A percentile compares a stretch with the other conserved stretches of the same genome.
Evolutionary conservation across 2,888 invertebrate species (phyloP).

Genomic region (Oxyteleia sp.): DNA sequence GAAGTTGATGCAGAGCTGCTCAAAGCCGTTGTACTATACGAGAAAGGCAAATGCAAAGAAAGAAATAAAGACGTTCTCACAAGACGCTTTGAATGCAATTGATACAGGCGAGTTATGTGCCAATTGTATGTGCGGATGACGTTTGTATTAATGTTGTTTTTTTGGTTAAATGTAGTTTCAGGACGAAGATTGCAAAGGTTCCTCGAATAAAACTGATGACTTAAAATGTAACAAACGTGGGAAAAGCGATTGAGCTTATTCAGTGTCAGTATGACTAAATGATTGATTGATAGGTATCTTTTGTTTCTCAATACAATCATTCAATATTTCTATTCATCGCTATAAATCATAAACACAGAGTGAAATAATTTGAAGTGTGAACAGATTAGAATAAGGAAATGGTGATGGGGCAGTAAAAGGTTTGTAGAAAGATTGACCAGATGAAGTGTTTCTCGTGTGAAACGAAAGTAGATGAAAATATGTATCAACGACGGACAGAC

Average conservation of each 20-base stretch:
- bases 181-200: conserved; percentile 9
- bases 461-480: conserved; percentile 33
- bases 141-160: conserved; percentile 47
- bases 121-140: conserved; percentile 37
- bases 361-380: neutral
- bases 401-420: neutral
- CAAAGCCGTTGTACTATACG: conserved; percentile 96
- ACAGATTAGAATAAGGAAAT: conserved; percentile 8
- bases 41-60: conserved; percentile 79
- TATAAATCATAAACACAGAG: neutral
- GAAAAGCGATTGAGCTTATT: neutral
- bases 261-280: conserved; percentile 3
- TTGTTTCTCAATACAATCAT: conserved; percentile 14
- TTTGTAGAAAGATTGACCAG: conserved; percentile 5
- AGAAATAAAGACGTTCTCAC: conserved; percentile 71
- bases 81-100: conserved; percentile 67
- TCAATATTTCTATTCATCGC: neutral
- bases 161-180: conserved; percentile 14
- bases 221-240: conserved; percentile 1
- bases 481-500: conserved; percentile 73
- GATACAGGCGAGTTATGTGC: conserved; percentile 37
- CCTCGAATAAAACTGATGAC: conserved; percentile 19
- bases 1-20: conserved; percentile 99
- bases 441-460: conserved; percentile 43
- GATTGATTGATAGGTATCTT: conserved; percentile 17